phyloP scores from a whole-genome alignment of 2,797 vertebrate genomes.

The Allobates femoralis region DNA sequence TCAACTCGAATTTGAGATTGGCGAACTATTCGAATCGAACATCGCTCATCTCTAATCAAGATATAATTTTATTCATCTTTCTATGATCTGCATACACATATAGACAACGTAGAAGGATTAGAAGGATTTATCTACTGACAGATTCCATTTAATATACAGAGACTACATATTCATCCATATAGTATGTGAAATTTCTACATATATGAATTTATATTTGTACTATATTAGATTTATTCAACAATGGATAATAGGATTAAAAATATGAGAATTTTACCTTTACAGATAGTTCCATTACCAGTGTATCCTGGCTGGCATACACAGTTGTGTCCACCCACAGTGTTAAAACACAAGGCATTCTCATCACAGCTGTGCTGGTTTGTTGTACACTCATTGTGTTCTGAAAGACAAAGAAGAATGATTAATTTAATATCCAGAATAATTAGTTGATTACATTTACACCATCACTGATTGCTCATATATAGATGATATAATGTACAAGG shows the following conservation, averaged over 20 bases:
- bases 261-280: conserved; percentile 83
- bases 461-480: not conserved
- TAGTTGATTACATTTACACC: not conserved
- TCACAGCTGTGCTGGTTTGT: conserved; percentile 93
- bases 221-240: not conserved
- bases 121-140: too few relatives aligned
- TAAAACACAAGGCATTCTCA: conserved; percentile 94
- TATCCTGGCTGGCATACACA: conserved; percentile 96
- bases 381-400: conserved; percentile 94
- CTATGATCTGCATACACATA: too few relatives aligned
- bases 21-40: too few relatives aligned
- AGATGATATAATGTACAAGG: too few relatives aligned
- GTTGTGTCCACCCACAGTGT: conserved; percentile 95
- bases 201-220: not conserved
- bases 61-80: too few relatives aligned
- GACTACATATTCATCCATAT: not conserved
- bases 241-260: not conserved
- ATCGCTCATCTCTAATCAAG: too few relatives aligned
- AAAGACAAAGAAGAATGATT: conserved; percentile 65
- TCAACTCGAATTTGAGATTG: too few relatives aligned
- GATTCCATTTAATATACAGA: not conserved
- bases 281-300: conserved; percentile 90
- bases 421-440: not conserved
- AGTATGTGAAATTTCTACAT: not conserved
- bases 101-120: too few relatives aligned